Conservation (phyloP, 2,797 vertebrate genomes). For the Nasua narica region DNA sequence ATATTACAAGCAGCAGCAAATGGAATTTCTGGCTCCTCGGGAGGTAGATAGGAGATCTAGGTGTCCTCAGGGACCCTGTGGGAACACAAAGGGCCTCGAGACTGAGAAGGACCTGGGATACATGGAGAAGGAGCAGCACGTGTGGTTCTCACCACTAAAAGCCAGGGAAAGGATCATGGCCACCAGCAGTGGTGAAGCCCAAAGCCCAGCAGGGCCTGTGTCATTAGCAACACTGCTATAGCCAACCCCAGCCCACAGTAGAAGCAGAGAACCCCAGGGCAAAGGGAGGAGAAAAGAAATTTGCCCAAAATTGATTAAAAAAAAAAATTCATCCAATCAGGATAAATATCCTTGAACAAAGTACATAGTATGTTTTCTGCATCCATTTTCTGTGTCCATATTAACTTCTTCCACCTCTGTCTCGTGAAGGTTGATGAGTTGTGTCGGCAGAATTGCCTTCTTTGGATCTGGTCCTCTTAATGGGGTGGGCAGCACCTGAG, state of each 20-base stretch:
- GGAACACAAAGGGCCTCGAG: not conserved
- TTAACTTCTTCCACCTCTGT: not conserved
- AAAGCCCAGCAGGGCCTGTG: not conserved
- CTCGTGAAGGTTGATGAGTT: not conserved
- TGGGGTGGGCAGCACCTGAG: not conserved
- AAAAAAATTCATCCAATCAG: not conserved
- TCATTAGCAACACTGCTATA: accelerated
- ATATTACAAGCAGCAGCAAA: not conserved
- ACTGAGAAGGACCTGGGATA: not conserved
- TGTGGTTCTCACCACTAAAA: not conserved
- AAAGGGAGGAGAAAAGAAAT: not conserved
- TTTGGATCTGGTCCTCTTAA: not conserved
- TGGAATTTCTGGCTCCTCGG: not conserved
- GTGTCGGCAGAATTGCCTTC: not conserved
- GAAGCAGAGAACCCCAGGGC: not conserved
- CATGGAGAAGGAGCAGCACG: not conserved
- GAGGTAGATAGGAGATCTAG: not conserved
- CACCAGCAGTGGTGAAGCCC: not conserved
- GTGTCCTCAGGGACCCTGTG: not conserved
- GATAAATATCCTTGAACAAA: not conserved
- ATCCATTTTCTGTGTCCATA: not conserved
- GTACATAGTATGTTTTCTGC: not conserved
- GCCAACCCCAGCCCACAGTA: not conserved
- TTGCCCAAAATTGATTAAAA: not conserved
- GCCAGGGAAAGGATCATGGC: not conserved